A percentile compares a stretch with the other conserved stretches of the same genome.
Conservation (phyloP, 2,113 vertebrate species). For the Prinia subflava region DNA sequence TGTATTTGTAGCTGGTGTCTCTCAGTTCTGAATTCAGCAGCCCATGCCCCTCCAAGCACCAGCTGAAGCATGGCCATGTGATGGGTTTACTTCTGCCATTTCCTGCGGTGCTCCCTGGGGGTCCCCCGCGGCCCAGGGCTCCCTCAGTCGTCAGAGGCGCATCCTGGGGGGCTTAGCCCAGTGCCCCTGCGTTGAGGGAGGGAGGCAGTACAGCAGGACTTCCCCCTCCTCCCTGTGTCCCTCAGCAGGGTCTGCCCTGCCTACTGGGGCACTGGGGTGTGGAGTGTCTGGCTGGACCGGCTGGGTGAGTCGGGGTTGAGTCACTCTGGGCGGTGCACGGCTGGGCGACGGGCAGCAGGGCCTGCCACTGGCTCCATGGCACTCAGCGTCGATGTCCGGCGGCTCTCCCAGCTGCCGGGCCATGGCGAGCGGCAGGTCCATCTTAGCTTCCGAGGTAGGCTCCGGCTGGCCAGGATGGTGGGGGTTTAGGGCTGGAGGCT, state of each 20-base stretch:
- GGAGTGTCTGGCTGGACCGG: conserved; percentile 54
- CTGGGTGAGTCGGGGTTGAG: conserved; percentile 44
- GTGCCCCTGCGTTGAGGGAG: too few relatives aligned
- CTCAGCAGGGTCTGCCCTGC: not conserved
- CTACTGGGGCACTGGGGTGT: not conserved
- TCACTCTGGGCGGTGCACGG: not conserved
- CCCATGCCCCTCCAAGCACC: rapidly evolving
- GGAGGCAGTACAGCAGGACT: not conserved
- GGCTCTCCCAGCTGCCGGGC: conserved; percentile 81
- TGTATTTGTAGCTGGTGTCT: rapidly evolving
- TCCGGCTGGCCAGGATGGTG: rapidly evolving
- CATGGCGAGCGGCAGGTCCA: conserved; percentile 82
- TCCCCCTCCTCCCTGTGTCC: too few relatives aligned
- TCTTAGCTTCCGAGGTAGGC: conserved; percentile 85
- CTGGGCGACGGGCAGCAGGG: not conserved
- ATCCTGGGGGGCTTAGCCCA: not conserved
- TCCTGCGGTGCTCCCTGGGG: not conserved
- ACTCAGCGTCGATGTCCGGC: conserved; percentile 77
- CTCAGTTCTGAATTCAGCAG: not conserved
- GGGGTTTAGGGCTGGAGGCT: not conserved
- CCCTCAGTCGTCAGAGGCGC: rapidly evolving
- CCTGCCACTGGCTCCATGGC: conserved; percentile 71
- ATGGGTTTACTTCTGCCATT: not conserved
- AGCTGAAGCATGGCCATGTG: rapidly evolving
- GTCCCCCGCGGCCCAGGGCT: rapidly evolving